These are phyloP conservation scores for Cetoscarus ocellatus DNA, from an alignment of 2,797 vertebrate genomes.

Conservation along the genomic window DNA sequence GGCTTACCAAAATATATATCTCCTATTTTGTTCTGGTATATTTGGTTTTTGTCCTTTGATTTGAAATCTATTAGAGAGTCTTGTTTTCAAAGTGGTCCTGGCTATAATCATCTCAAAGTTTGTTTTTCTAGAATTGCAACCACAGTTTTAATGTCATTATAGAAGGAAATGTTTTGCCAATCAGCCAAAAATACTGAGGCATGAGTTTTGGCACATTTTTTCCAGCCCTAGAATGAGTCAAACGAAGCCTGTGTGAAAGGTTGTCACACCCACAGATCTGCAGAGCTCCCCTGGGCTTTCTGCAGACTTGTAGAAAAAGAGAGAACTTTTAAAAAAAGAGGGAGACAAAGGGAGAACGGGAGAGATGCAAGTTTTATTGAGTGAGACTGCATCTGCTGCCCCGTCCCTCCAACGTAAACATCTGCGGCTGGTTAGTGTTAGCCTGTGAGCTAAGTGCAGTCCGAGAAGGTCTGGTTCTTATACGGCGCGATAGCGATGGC, in stretches of 20 bases:
- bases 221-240: slow-evolving; percentile 31
- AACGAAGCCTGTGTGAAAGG: slow-evolving; percentile 68
- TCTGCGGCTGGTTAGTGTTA: slow-evolving; percentile 90
- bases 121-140: too few species aligned
- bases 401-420: slow-evolving; percentile 83
- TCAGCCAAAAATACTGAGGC: too few species aligned
- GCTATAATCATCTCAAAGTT: too few species aligned
- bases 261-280: slow-evolving; percentile 81
- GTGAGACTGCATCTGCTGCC: slow-evolving; percentile 83
- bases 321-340: slow-evolving; percentile 64
- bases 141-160: too few species aligned
- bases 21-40: too few species aligned
- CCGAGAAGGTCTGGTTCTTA: slow-evolving; percentile 88
- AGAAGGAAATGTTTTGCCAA: too few species aligned
- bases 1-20: too few species aligned
- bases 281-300: slow-evolving; percentile 76
- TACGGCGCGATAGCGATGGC: slow-evolving; percentile 83
- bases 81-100: too few species aligned
- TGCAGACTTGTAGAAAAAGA: slow-evolving; percentile 68
- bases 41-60: too few species aligned
- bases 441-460: slow-evolving; percentile 86
- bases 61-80: too few species aligned
- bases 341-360: slow-evolving; percentile 71
- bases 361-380: slow-evolving; percentile 86
- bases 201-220: too few species aligned